Percentiles rank a stretch among this genome's conserved stretches.
Conservation (phyloP, 64 coral and sea anemone species). For the Porites australiensis region DNA sequence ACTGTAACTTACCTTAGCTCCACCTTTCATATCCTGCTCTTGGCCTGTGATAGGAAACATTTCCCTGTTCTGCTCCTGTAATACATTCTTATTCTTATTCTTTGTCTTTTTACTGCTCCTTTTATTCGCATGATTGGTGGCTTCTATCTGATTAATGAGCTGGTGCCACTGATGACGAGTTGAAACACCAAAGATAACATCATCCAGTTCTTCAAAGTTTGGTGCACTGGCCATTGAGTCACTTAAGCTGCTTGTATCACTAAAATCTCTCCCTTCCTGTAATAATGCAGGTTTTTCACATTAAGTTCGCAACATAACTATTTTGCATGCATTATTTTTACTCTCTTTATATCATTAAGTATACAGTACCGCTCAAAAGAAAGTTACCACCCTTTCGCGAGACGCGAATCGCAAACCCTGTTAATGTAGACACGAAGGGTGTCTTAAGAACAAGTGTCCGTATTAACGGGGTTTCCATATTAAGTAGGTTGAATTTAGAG, state of each 20-base stretch:
- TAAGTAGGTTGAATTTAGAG: too few species aligned
- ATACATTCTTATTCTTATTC: neutral
- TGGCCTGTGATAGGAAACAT: constrained; percentile 17
- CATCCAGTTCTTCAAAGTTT: constrained; percentile 96
- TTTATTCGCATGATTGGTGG: constrained; percentile 62
- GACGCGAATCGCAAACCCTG: too few species aligned
- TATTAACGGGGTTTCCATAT: too few species aligned
- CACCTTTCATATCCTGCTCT: constrained; percentile 62
- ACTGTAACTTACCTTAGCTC: neutral
- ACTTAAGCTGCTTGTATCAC: constrained; percentile 84
- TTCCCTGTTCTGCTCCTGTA: constrained; percentile 41
- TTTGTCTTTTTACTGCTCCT: constrained; percentile 32
- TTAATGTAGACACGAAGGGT: too few species aligned
- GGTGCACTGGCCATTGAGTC: constrained; percentile 74
- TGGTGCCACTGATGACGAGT: constrained; percentile 95
- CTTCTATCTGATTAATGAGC: constrained; percentile 89
- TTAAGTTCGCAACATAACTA: too few species aligned
- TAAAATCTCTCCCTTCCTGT: constrained; percentile 85
- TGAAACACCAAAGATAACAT: constrained; percentile 90
- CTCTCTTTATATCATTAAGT: too few species aligned
- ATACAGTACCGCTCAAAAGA: too few species aligned
- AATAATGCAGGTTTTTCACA: neutral
- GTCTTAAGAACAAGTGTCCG: too few species aligned
- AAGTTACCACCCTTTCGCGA: too few species aligned
- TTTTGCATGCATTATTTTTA: too few species aligned